Percentiles rank a stretch among this genome's conserved stretches.
Evolutionary conservation across 2,113 vertebrate genomes (phyloP).

Genomic region (Microcebus lehilahytsara): DNA sequence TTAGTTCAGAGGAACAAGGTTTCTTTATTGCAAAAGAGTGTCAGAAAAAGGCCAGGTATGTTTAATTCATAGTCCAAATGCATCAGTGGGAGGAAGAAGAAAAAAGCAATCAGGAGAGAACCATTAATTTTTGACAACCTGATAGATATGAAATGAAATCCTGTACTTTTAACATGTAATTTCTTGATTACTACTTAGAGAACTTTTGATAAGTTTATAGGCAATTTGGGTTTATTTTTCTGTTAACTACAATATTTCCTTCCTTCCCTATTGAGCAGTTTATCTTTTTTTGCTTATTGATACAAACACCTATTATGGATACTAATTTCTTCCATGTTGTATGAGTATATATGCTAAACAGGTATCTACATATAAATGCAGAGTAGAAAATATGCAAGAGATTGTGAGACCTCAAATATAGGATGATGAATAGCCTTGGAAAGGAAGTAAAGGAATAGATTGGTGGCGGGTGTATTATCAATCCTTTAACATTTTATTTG

Average conservation of each 20-base stretch:
- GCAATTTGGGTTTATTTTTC: neutral
- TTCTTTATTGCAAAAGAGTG: constrained; percentile 26
- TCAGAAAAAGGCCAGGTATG: neutral
- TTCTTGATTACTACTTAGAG: neutral
- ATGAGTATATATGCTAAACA: neutral
- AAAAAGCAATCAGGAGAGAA: neutral
- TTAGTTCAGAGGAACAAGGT: constrained; percentile 54
- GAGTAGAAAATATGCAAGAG: neutral
- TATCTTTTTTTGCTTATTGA: neutral
- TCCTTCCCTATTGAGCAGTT: neutral
- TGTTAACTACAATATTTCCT: neutral
- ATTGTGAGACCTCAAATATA: neutral
- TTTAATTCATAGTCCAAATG: constrained; percentile 36
- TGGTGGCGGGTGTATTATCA: neutral
- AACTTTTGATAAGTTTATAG: neutral
- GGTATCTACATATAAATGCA: neutral
- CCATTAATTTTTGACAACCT: neutral
- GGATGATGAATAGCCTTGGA: neutral
- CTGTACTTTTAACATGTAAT: neutral
- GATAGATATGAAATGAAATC: neutral
- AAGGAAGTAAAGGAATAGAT: neutral
- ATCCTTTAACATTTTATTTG: neutral
- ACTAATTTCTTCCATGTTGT: neutral
- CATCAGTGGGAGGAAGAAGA: neutral
- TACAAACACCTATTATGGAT: neutral